These are phyloP conservation scores for Isoperla grammatica DNA, from an alignment of 2,888 invertebrate genomes.

Conservation along the genomic window DNA sequence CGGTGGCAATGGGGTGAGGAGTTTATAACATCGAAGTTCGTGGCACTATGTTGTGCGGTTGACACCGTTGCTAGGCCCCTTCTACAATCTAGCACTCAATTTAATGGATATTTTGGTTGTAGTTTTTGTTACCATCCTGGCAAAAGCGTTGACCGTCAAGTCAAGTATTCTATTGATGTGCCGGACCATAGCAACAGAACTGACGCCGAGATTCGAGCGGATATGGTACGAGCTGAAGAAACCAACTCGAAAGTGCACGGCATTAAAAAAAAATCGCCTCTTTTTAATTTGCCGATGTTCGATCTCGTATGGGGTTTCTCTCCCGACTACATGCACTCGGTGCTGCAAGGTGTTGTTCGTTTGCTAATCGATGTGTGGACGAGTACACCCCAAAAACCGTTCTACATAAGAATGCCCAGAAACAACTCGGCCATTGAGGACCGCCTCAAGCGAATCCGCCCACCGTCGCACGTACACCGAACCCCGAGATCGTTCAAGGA, in stretches of 20 bases:
- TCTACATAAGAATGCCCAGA: neutral
- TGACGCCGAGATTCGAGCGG: neutral
- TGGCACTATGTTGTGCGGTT: conserved; percentile 5
- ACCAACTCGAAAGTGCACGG: neutral
- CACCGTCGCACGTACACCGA: conserved; percentile 24
- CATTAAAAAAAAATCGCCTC: conserved; percentile 21
- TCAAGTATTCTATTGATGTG: conserved; percentile 8
- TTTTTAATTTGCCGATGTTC: conserved; percentile 15
- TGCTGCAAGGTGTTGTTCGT: conserved; percentile 18
- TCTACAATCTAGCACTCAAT: conserved; percentile 15
- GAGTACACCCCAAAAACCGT: neutral
- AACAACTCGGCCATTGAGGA: conserved; percentile 18
- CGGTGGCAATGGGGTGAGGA: neutral
- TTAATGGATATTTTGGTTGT: conserved; percentile 20
- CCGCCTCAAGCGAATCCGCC: conserved; percentile 17
- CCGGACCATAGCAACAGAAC: conserved; percentile 2
- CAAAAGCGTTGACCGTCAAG: neutral
- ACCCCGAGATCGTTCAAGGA: conserved; percentile 17
- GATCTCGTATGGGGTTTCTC: conserved; percentile 28
- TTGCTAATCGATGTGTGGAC: conserved; percentile 18
- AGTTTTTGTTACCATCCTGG: conserved; percentile 20
- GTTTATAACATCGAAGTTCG: neutral
- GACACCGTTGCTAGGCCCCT: conserved; percentile 21
- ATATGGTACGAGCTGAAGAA: neutral
- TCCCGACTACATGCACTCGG: conserved; percentile 27